Evolutionary conservation across 2,113 vertebrate species (phyloP).

Genomic region (Brevimyrus niger): DNA sequence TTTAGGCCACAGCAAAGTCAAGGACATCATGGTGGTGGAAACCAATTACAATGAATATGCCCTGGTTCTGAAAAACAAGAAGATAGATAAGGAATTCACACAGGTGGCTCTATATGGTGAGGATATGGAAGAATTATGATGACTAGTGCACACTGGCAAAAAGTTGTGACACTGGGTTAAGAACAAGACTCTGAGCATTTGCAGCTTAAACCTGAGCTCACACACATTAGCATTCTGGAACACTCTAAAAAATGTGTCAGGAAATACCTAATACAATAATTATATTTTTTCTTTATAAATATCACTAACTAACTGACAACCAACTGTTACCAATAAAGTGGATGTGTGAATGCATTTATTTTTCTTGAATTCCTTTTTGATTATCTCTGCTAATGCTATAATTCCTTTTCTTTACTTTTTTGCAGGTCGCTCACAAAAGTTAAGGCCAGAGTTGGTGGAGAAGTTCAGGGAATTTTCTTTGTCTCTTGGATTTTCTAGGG

Average conservation of each 20-base stretch:
- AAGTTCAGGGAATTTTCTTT: slow-evolving; percentile 53
- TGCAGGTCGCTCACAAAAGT: slow-evolving; percentile 49
- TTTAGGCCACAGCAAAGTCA: slow-evolving; percentile 54
- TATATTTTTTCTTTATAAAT: too few relatives aligned
- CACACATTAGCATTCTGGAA: background rate
- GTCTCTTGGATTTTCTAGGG: slow-evolving; percentile 49
- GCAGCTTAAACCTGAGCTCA: background rate
- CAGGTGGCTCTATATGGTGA: slow-evolving; percentile 65
- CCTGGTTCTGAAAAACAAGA: slow-evolving; percentile 61
- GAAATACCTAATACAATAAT: background rate
- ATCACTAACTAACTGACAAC: too few relatives aligned
- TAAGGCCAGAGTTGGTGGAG: slow-evolving; percentile 40
- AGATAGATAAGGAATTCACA: slow-evolving; percentile 57
- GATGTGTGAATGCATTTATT: background rate
- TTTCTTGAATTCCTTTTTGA: background rate
- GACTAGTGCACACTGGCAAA: background rate
- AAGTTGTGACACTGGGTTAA: background rate
- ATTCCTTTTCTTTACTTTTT: background rate
- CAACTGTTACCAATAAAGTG: background rate
- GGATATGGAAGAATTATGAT: slow-evolving; percentile 1
- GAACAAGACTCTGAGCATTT: background rate
- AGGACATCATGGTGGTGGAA: slow-evolving; percentile 65
- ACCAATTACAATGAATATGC: slow-evolving; percentile 65
- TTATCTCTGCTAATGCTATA: background rate
- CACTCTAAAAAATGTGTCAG: background rate